Evolutionary conservation across 1,140 invertebrate genomes (phyloP).

Genomic region (Cylas formicarius): DNA sequence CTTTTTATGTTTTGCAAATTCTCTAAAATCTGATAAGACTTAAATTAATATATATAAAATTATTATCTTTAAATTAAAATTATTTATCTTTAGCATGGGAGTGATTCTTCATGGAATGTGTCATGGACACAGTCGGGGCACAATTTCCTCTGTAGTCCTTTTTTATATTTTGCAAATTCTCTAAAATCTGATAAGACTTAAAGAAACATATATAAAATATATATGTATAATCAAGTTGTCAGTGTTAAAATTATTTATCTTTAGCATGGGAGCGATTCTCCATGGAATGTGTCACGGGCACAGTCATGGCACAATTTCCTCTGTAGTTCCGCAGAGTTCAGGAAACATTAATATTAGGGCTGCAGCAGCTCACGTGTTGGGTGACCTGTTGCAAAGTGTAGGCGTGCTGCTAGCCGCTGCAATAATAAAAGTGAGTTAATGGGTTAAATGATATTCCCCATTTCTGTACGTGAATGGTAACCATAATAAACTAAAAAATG

Average conservation of each 20-base stretch:
- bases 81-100: too few species aligned
- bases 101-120: too few species aligned
- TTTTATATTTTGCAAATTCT: too few species aligned
- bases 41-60: too few species aligned
- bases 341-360: constrained; percentile 82
- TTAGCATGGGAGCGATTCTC: constrained; percentile 66
- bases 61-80: too few species aligned
- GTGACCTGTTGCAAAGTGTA: constrained; percentile 76
- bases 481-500: neutral
- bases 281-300: constrained; percentile 54
- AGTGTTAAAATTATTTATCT: constrained; percentile 29
- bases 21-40: too few species aligned
- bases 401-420: constrained; percentile 37
- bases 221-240: too few species aligned
- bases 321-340: neutral
- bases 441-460: neutral
- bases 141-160: too few species aligned
- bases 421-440: constrained; percentile 34
- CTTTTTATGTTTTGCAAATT: too few species aligned
- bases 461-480: neutral
- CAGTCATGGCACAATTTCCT: constrained; percentile 19
- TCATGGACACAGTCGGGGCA: too few species aligned
- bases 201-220: too few species aligned
- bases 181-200: too few species aligned
- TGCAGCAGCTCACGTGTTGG: constrained; percentile 86